Evolutionary conservation across 2,797 vertebrate species (phyloP), one percentile per base, ranked within the genome.

Genomic region (Crenuchus spilurus): DNA sequence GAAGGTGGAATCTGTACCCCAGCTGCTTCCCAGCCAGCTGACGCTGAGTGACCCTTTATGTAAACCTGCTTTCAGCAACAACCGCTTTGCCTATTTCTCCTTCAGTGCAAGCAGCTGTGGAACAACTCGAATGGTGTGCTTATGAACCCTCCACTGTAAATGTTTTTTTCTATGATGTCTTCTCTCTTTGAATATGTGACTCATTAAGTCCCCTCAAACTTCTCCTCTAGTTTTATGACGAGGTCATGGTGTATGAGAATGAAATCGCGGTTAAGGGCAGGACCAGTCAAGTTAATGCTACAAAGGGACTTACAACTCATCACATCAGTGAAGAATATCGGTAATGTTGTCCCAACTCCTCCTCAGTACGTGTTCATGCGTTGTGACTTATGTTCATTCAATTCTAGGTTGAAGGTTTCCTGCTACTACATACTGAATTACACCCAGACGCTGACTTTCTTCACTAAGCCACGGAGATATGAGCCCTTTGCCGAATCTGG

Each of bases 191-290:
- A 2, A 30, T 41, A 5, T 30, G 24, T 46, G 0, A 0, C 1
- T 0, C 22, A 0, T n/a, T 51, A 18, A 18, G 22, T n/a, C 31
- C n/a, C 2, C 2, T 51, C 11, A n/a, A n/a, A n/a, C n/a, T n/a
- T 63, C 18, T 46, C 18, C 20, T 26, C 4, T 28, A 93, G 93
- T 93, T 94, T 81, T 84, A 84, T 13, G 82, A 88, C 16, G 60
- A 87, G 26, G 72, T 88, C 78, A 84, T 94, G 88, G 6, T 92
- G n/a, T 94, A 94, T 77, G 81, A 91, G 51, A 94, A 94, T 68
- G 86, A 90, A 35, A 91, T 94, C 6, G 0, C 77, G 14, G 48
- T 90, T 13, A 0, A 68, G 18, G 20, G 55, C 0, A 26, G 10
- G 22, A 33, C 4, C 51, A 61, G 79, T 11, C 2, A 75, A 14